Evolutionary conservation across 2,888 invertebrate genomes (phyloP), one percentile per base, ranked within the genome.

Genomic region (Aleiodes testaceus): DNA sequence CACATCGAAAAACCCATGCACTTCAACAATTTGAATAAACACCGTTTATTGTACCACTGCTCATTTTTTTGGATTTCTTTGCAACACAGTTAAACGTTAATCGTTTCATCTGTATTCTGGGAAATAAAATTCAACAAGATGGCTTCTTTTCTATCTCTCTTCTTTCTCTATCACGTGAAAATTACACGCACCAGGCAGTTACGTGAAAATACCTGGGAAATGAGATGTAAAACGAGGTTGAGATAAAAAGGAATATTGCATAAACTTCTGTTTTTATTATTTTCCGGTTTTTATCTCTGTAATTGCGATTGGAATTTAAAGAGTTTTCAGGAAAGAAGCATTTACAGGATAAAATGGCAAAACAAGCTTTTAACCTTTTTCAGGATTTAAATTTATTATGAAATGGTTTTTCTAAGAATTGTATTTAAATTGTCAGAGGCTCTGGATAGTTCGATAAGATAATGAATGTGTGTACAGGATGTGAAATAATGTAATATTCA

Each of bases 151-250:
- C 36, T 36, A 36, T 36, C 9, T 9, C 2, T 36, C 2, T 36
- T 22, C 52, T 52, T 22, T 22, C 9, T n/a, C 16, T 22, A 52
- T 52, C 52, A 52, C 22, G 52, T 52, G 52, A 22, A 22, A 52
- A 52, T 52, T 52, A 52, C 52, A 52, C 52, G 52, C 52, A 52
- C 52, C 11, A 18, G 22, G 52, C 22, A 52, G 52, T 52, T 52
- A 52, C 36, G 22, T 5, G 18, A 22, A 52, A 52, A 52, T 52
- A 22, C 22, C 5, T 9, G 3, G 52, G 22, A 52, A 52, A 52
- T 22, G 52, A 3, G 52, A 52, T 20, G 52, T 52, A 52, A 52
- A 52, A 52, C 22, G 52, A 12, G 11, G 1, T 52, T 52, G 52
- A 22, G 22, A 52, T 20, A 52, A 22, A 12, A 18, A 11, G 0